These are phyloP conservation scores for Spilosoma lubricipeda DNA, from an alignment of 2,888 invertebrate genomes.

Conservation along the genomic window DNA sequence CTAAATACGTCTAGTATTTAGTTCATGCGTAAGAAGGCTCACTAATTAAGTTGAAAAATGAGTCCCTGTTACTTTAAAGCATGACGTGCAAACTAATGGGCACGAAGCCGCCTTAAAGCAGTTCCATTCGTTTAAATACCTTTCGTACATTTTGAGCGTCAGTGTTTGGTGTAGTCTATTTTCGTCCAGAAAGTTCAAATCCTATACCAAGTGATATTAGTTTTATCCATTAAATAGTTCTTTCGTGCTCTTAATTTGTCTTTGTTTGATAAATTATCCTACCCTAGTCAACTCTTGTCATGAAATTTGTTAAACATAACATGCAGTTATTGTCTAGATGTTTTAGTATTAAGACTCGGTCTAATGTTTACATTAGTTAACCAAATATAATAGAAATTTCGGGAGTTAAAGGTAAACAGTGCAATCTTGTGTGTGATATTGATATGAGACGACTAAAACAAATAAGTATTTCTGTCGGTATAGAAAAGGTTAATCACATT, in stretches of 20 bases:
- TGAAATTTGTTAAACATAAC: conserved; percentile 3
- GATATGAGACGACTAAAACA: background rate
- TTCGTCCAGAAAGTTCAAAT: conserved; percentile 23
- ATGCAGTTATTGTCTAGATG: conserved; percentile 4
- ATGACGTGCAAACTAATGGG: conserved; percentile 55
- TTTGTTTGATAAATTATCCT: background rate
- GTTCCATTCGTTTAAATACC: conserved; percentile 49
- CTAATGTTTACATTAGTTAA: conserved; percentile 9
- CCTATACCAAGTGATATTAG: conserved; percentile 3
- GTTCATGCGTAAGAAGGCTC: conserved; percentile 7
- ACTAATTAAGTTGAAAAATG: conserved; percentile 20
- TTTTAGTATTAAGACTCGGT: conserved; percentile 8
- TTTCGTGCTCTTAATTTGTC: background rate
- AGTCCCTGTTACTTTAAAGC: conserved; percentile 35
- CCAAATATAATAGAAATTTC: background rate
- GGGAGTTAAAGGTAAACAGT: background rate
- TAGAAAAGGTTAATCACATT: background rate
- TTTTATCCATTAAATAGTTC: conserved; percentile 9
- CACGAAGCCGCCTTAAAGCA: conserved; percentile 55
- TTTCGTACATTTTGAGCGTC: conserved; percentile 34
- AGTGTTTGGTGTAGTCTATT: conserved; percentile 40
- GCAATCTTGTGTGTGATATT: background rate
- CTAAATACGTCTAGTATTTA: too few species aligned
- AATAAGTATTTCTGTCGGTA: background rate
- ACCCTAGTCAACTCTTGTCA: conserved; percentile 1